Percentiles rank a stretch among this genome's conserved stretches.
Conservation (phyloP, 2,113 vertebrate genomes). For the Butastur rufipennis region DNA sequence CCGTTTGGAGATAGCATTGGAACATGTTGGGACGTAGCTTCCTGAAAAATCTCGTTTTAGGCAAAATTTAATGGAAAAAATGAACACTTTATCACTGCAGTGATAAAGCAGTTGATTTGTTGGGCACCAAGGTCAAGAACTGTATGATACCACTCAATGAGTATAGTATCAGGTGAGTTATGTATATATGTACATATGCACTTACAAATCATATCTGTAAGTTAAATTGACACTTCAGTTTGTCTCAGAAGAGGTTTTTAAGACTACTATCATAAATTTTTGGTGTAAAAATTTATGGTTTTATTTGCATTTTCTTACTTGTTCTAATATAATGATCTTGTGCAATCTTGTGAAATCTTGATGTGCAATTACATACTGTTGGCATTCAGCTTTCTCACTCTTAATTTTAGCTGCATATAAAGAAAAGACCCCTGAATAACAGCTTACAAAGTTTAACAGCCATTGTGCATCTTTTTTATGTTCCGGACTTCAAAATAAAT, state of each 20-base stretch:
- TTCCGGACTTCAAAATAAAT: neutral
- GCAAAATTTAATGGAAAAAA: neutral
- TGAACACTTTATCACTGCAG: neutral
- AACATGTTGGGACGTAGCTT: neutral
- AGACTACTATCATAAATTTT: neutral
- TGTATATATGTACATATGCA: rapidly evolving
- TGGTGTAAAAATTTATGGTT: neutral
- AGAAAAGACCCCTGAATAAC: neutral
- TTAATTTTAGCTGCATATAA: neutral
- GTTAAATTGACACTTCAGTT: neutral
- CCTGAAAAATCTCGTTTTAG: neutral
- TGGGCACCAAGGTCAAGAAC: neutral
- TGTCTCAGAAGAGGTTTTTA: neutral
- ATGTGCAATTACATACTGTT: neutral
- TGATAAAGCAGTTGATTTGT: neutral
- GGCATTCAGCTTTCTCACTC: neutral
- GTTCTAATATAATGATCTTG: neutral
- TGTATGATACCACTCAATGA: neutral
- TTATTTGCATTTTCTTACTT: neutral
- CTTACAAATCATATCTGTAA: rapidly evolving
- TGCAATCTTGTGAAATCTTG: neutral
- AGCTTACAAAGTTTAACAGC: neutral
- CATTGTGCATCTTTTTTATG: neutral
- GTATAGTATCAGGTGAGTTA: too few species aligned
- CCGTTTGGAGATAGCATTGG: neutral